Evolutionary conservation across 2,888 invertebrate genomes (phyloP).

Genomic region (Hesperia comma): DNA sequence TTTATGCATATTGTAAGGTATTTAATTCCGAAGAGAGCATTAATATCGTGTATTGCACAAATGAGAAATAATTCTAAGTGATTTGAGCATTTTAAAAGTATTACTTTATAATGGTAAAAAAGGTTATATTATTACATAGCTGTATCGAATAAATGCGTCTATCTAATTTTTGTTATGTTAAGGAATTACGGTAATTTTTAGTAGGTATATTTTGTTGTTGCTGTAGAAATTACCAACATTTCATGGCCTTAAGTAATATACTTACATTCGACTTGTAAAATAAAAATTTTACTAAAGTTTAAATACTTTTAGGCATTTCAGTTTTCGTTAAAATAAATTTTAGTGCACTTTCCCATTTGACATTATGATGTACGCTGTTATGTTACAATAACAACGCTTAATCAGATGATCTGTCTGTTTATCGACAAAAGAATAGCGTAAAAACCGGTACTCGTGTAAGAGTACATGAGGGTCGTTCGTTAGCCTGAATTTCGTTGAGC

Average conservation of each 20-base stretch:
- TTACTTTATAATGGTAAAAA: no score
- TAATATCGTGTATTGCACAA: background rate
- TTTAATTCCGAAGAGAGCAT: background rate
- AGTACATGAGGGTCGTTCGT: constrained; percentile 63
- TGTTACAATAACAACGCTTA: constrained; percentile 29
- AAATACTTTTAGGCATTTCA: no score
- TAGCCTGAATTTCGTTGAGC: constrained; percentile 74
- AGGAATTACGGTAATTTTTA: no score
- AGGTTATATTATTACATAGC: no score
- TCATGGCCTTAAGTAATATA: no score
- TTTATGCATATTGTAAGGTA: background rate
- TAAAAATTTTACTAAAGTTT: no score
- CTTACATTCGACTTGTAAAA: no score
- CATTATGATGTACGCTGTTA: constrained; percentile 31
- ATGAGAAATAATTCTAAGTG: background rate
- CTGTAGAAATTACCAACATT: no score
- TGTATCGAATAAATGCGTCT: no score
- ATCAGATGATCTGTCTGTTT: constrained; percentile 36
- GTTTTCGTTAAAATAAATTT: background rate
- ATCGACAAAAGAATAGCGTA: constrained; percentile 42
- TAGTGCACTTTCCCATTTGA: constrained; percentile 8
- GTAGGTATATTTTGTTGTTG: no score
- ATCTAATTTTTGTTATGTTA: no score
- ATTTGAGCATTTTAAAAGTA: no score
- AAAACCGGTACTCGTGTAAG: constrained; percentile 63